Conservation (phyloP, 2,888 invertebrate species). For the Conistra vaccinii region DNA sequence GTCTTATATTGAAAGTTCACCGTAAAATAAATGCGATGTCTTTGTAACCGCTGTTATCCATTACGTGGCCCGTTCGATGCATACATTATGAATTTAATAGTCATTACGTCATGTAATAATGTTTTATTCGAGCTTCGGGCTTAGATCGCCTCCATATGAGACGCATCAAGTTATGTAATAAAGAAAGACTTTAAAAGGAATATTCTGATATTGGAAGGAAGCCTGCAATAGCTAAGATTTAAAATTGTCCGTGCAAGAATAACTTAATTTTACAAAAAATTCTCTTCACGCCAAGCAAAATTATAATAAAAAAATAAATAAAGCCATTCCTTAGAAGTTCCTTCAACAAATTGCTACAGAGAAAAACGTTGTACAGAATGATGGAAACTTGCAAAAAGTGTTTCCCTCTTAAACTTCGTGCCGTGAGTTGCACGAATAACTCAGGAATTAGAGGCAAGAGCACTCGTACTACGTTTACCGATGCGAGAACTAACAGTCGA, state of each 20-base stretch:
- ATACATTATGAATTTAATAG: constrained; percentile 70
- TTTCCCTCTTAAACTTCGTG: constrained; percentile 68
- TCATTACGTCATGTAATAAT: constrained; percentile 66
- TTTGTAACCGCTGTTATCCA: constrained; percentile 36
- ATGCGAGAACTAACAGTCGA: constrained; percentile 36
- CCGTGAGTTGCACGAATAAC: constrained; percentile 80
- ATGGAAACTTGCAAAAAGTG: constrained; percentile 74
- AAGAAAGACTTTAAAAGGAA: constrained; percentile 4
- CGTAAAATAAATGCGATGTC: constrained; percentile 37
- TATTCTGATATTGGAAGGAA: constrained; percentile 4
- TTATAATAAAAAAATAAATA: constrained; percentile 16
- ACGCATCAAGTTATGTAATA: constrained; percentile 20
- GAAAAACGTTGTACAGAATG: constrained; percentile 67
- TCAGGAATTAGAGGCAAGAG: constrained; percentile 68
- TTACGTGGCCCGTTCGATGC: constrained; percentile 66
- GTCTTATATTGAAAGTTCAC: background rate
- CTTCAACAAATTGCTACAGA: constrained; percentile 29
- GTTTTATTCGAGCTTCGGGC: constrained; percentile 46
- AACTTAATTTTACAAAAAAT: constrained; percentile 2
- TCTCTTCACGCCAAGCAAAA: constrained; percentile 9
- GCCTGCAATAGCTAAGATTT: background rate
- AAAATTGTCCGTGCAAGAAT: background rate
- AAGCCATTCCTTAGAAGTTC: constrained; percentile 42
- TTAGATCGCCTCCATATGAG: constrained; percentile 13
- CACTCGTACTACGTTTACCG: constrained; percentile 21